These are phyloP conservation scores for Triplophysa bombifrons DNA, from an alignment of 2,797 vertebrate species.

Conservation along the genomic window DNA sequence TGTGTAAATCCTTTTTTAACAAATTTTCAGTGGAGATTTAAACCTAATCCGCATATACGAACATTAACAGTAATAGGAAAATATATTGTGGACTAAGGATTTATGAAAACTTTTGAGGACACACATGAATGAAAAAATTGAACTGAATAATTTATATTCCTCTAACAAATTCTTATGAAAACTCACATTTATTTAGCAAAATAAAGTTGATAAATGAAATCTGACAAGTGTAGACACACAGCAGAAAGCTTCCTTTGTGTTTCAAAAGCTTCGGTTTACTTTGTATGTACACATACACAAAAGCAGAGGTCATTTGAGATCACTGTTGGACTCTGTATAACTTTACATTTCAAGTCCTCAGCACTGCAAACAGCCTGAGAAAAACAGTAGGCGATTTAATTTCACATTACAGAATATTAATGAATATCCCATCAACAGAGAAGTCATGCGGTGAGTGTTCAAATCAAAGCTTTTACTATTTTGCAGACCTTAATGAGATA, in stretches of 20 bases:
- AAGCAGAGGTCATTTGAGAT: neutral
- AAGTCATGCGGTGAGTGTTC: neutral
- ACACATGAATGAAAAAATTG: neutral
- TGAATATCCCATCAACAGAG: constrained; percentile 10
- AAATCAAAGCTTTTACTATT: neutral
- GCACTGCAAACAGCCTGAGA: neutral
- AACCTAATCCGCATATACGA: constrained; percentile 24
- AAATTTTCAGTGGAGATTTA: constrained; percentile 31
- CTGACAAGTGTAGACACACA: neutral
- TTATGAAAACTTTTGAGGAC: constrained; percentile 19
- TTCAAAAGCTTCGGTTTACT: neutral
- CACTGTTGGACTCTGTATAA: neutral
- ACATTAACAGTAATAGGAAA: constrained; percentile 14
- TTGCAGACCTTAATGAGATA: constrained; percentile 17
- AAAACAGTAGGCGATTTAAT: neutral
- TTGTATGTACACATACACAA: neutral
- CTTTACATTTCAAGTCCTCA: neutral
- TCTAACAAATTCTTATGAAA: neutral
- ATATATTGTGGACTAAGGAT: constrained; percentile 1
- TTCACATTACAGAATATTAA: neutral
- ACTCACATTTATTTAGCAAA: neutral
- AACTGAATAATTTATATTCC: neutral
- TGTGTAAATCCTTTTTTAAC: constrained; percentile 5
- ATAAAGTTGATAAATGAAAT: neutral
- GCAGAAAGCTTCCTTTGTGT: neutral